Conservation (phyloP, 2,797 vertebrate species). For the Acanthurus tractus region DNA sequence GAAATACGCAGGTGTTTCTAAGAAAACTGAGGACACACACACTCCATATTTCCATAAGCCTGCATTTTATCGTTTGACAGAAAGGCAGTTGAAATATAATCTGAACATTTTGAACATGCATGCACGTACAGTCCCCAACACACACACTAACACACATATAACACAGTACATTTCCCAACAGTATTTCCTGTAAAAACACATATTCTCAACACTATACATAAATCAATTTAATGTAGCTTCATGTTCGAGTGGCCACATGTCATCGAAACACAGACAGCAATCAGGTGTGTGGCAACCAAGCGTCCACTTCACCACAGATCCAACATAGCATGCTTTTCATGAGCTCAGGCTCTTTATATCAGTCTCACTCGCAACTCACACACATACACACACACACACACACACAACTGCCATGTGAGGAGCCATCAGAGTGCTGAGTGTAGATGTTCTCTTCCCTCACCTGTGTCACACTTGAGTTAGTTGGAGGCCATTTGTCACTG, state of each 20-base stretch:
- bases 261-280: constrained; percentile 21
- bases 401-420: constrained; percentile 20
- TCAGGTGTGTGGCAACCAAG: constrained; percentile 29
- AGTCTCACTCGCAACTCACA: constrained; percentile 5
- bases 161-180: not conserved
- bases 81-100: constrained; percentile 20
- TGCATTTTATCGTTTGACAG: constrained; percentile 11
- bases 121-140: not conserved
- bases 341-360: constrained; percentile 24
- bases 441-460: constrained; percentile 43
- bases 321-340: constrained; percentile 9
- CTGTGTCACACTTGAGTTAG: constrained; percentile 59
- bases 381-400: constrained; percentile 15
- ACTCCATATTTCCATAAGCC: not conserved
- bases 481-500: constrained; percentile 63
- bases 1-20: too few relatives aligned
- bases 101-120: constrained; percentile 27
- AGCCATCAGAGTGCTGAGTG: constrained; percentile 51
- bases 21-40: not conserved
- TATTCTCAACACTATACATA: constrained; percentile 26
- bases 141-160: not conserved
- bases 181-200: constrained; percentile 26
- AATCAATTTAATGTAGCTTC: constrained; percentile 58
- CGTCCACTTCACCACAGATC: constrained; percentile 4
- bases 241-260: constrained; percentile 46